Evolutionary conservation across 1,140 invertebrate species (phyloP), one percentile per base, ranked within the genome.

Genomic region (Acromyrmex echinatior): DNA sequence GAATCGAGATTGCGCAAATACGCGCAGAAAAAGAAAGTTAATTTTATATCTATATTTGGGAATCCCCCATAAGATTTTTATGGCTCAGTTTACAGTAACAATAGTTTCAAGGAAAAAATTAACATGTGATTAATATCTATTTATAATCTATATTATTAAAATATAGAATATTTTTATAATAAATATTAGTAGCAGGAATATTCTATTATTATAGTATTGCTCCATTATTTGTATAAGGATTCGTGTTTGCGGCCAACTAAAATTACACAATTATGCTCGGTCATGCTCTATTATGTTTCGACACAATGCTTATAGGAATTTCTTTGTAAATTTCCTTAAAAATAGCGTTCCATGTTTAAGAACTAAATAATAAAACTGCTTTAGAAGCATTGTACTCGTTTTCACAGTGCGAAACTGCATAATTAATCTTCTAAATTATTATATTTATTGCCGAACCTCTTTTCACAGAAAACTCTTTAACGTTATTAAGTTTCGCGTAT

Each of bases 161-260:
- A 35, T 56, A 53, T 53, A 53, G 25, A 73, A 63, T 45, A 63
- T 28, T 49, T 4, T 14, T 16, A 78, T 65, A 31, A 78, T 78
- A 53, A 35, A 74, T 56, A 63, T 63, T 78, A 63, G 18, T 78
- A 77, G n/a, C 45, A 63, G 4, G 70, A 35, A 63, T 49, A 78
- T 78, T 78, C 39, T 51, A 21, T 63, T 63, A 74, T 74, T n/a
- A 49, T 28, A 65, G 49, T 78, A 65, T 9, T 18, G 25, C 21
- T 16, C 16, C 65, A 65, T 78, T 78, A 78, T 78, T 78, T 65
- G 28, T 76, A 76, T 35, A 56, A 74, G 28, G 49, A 53, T 74
- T 56, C 51, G 12, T 53, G 28, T 53, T 28, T 73, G 25, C 16
- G 21, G 39, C 18, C 45, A 77, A 45, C 35, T 45, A 65, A 78